Conservation (phyloP, 2,113 vertebrate species). For the Mormoops blainvillei region DNA sequence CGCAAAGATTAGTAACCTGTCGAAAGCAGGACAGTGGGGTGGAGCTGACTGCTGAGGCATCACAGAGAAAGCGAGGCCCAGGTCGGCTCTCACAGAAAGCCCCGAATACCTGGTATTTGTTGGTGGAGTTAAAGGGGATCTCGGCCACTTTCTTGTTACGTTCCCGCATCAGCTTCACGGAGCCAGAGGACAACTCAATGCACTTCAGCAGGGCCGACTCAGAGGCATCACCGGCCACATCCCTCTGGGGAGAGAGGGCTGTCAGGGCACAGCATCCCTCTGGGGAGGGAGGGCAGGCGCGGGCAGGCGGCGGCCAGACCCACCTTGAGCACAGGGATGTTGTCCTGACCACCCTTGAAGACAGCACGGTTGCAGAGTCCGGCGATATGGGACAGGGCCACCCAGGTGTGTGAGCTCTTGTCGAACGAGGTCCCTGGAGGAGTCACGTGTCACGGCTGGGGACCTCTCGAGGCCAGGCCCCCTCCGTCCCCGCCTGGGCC, state of each 20-base stretch:
- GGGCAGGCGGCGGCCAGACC: neutral
- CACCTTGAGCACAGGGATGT: slow-evolving; percentile 88
- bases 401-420: slow-evolving; percentile 91
- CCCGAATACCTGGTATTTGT: slow-evolving; percentile 88
- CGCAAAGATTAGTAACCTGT: neutral
- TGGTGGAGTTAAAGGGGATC: slow-evolving; percentile 94
- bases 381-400: slow-evolving; percentile 86
- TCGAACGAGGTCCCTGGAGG: slow-evolving; percentile 89
- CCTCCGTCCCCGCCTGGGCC: accelerated
- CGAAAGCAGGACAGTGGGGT: neutral
- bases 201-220: slow-evolving; percentile 92
- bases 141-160: slow-evolving; percentile 92
- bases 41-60: neutral
- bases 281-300: accelerated
- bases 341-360: slow-evolving; percentile 91
- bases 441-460: neutral
- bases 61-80: neutral
- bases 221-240: slow-evolving; percentile 89
- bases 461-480: accelerated
- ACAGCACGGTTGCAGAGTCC: slow-evolving; percentile 91
- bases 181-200: slow-evolving; percentile 89
- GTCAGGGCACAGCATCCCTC: neutral
- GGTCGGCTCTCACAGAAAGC: accelerated
- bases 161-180: slow-evolving; percentile 86
- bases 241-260: slow-evolving; percentile 49